Conservation (phyloP, 2,797 vertebrate genomes). For the Epinephelus malabaricus region DNA sequence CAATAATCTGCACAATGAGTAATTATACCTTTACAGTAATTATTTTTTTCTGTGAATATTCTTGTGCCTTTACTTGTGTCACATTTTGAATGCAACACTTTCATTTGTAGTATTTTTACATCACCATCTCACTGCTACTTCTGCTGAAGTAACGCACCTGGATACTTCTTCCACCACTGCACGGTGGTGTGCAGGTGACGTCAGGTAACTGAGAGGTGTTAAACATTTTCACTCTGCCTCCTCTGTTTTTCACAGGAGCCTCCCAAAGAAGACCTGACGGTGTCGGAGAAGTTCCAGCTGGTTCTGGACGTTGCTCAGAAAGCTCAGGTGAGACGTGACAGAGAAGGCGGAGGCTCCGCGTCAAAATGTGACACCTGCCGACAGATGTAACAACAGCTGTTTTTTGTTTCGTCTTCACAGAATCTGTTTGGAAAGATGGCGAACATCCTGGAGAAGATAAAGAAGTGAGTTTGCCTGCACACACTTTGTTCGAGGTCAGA, state of each 20-base stretch:
- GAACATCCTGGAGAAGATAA: conserved; percentile 97
- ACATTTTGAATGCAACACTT: no score
- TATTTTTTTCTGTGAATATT: no score
- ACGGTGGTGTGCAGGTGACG: neutral
- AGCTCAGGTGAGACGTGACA: conserved; percentile 88
- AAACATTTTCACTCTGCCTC: neutral
- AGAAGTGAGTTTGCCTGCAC: conserved; percentile 90
- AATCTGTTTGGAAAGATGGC: conserved; percentile 99
- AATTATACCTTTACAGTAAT: no score
- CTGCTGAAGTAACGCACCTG: no score
- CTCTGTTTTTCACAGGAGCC: conserved; percentile 85
- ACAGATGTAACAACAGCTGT: neutral
- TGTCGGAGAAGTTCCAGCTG: conserved; percentile 98
- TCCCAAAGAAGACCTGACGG: conserved; percentile 95
- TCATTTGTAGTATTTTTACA: no score
- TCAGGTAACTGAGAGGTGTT: neutral
- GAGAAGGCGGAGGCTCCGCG: neutral
- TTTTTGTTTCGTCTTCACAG: conserved; percentile 73
- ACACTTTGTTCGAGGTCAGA: neutral
- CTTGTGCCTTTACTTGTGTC: no score
- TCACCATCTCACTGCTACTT: no score
- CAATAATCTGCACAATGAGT: no score
- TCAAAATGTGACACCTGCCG: no score
- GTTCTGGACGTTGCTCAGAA: conserved; percentile 98
- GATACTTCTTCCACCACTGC: no score